A percentile compares a stretch with the other conserved stretches of the same genome.
Evolutionary conservation across 2,113 vertebrate species (phyloP).

Genomic region (Eudyptes chrysolophus): DNA sequence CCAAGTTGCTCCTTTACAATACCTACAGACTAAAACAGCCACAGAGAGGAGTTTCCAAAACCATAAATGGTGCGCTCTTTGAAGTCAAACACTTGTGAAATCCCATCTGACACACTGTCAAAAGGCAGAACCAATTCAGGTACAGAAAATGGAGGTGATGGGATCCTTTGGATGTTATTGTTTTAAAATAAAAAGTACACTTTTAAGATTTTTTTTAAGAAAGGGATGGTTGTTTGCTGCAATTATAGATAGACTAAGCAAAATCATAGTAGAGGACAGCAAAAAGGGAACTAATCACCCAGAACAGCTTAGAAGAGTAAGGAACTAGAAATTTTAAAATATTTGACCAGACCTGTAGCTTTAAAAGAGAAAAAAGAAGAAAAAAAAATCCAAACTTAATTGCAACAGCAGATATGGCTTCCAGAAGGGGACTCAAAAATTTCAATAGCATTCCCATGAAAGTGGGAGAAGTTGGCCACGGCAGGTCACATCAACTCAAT

Average conservation of each 20-base stretch:
- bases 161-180: not conserved
- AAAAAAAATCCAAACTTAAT: not conserved
- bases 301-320: not conserved
- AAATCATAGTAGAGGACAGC: not conserved
- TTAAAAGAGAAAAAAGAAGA: not conserved
- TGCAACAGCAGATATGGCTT: not conserved
- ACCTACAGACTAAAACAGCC: not conserved
- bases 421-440: not conserved
- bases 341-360: not conserved
- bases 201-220: not conserved
- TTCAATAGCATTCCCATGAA: not conserved
- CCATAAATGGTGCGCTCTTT: not conserved
- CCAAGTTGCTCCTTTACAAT: not conserved
- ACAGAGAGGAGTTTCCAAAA: not conserved
- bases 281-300: not conserved
- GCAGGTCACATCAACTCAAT: not conserved
- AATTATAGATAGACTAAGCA: not conserved
- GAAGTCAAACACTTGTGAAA: constrained; percentile 24
- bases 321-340: not conserved
- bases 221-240: not conserved
- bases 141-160: not conserved
- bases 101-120: not conserved
- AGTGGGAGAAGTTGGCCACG: not conserved
- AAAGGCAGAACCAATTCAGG: not conserved
- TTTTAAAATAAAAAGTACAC: not conserved